A percentile compares a stretch with the other conserved stretches of the same genome.
Evolutionary conservation across 1,140 invertebrate species (phyloP).

Genomic region (Sarcophaga bullata): DNA sequence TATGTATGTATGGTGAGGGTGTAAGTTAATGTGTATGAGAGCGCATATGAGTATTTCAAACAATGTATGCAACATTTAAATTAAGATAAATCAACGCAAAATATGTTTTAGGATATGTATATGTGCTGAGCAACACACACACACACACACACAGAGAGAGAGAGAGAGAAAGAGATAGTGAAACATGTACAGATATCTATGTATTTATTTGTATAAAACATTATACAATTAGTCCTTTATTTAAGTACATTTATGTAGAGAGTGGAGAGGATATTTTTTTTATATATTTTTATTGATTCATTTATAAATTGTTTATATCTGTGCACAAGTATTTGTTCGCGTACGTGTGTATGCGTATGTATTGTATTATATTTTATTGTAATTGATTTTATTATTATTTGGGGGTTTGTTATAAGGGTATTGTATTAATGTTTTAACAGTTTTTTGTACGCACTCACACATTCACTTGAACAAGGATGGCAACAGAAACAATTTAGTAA

Average conservation of each 20-base stretch:
- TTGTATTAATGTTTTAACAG: constrained; percentile 36
- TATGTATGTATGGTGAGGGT: neutral
- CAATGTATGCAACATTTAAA: constrained; percentile 64
- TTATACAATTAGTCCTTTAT: constrained; percentile 7
- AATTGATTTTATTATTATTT: neutral
- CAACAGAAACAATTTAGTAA: constrained; percentile 62
- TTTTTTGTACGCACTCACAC: neutral
- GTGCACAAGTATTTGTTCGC: neutral
- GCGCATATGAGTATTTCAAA: constrained; percentile 28
- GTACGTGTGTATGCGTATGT: neutral
- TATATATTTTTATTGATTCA: neutral
- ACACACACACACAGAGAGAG: neutral
- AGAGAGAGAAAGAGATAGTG: too few species aligned
- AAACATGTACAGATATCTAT: neutral
- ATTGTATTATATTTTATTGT: neutral
- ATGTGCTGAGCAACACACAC: constrained; percentile 34
- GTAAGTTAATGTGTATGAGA: neutral
- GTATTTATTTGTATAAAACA: constrained; percentile 14
- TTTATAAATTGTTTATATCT: neutral
- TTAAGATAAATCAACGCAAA: constrained; percentile 66
- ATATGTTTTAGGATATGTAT: constrained; percentile 64
- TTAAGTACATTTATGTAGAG: neutral
- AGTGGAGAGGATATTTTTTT: too few species aligned
- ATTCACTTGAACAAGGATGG: neutral
- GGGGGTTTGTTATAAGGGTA: constrained; percentile 27